Evolutionary conservation across 2,113 vertebrate genomes (phyloP), one percentile per base, ranked within the genome.

Genomic region (Onychostruthus taczanowskii): DNA sequence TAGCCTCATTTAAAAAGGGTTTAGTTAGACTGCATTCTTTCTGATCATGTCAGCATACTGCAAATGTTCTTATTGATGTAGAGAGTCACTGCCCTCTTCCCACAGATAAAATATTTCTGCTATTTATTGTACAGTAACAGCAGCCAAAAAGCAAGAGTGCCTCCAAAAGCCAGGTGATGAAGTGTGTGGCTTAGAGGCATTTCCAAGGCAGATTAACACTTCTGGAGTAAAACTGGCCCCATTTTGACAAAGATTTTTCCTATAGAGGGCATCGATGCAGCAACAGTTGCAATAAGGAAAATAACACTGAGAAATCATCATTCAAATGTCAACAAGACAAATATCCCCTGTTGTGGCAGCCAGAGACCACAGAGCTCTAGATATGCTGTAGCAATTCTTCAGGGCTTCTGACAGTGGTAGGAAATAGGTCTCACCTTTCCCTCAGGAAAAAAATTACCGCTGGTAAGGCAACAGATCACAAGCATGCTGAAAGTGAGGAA

Each of bases 391-490:
- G 50, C 44, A 70, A 39, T 78, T 43, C 13, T 63, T 87, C 4
- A 30, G 33, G 90, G 62, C 30, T 84, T 87, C 66, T 43, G 16
- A 23, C 26, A 33, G 22, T 3, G 8, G 30, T 41, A 55, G 31
- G 33, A 27, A 87, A 81, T 52, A 75, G 27, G 18, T 66, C 64
- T 88, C 28, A 46, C 37, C 35, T 84, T 96, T 91, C 56, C 27
- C 33, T 82, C 41, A 35, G 78, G 66, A 37, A 79, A 84, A 80
- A n/a, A 53, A 31, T 46, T 66, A 59, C 31, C 2, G 2, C 81
- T 41, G 43, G 3, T 26, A 75, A 55, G 16, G 49, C 43, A 79
- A 41, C n/a, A n/a, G 41, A 41, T 89, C 49, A 14, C 21, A 63
- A 19, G 13, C 41, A 28, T 14, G 31, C 35, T 27, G n/a, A 84